Evolutionary conservation across 2,888 invertebrate species (phyloP), one percentile per base, ranked within the genome.

Genomic region (Troides helena): DNA sequence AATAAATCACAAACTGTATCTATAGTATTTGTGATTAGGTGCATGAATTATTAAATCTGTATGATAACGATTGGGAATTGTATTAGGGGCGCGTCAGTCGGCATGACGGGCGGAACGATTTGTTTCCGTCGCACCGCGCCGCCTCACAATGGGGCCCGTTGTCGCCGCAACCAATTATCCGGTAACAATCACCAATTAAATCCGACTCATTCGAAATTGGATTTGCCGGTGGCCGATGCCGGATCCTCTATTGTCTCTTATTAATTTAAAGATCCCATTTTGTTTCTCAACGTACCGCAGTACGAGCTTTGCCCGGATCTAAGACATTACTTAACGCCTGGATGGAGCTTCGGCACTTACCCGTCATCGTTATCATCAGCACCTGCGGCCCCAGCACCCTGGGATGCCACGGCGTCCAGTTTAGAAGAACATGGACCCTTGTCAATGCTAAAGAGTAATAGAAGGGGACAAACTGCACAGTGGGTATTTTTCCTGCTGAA

Each of bases 121-220:
- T 62, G 66, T 65, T 70, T 66, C 69, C 69, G 69, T 62, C 60
- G 53, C 8, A 61, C 60, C 68, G 68, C 46, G 61, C 67, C 61
- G 59, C 4, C 18, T 50, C 61, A 70, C 69, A 70, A 70, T 70
- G 61, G 39, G 39, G 66, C 18, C 65, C 61, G 66, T 66, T 66
- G 69, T 71, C 63, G 70, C 69, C 72, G 71, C 72, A 68, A 76
- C 74, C 75, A 77, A 77, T 77, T 74, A 73, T 69, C 74, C 74
- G 69, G 62, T 62, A 70, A 71, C 73, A 74, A 74, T 74, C 72
- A 70, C 73, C 71, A 73, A 75, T 74, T 73, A 73, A 74, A 77
- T 76, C 74, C 73, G 62, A 62, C 62, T 62, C 72, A 69, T 67
- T 71, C 72, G 67, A 67, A 70, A 72, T 71, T 72, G 64, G 71